phyloP scores from a whole-genome alignment of 2,797 vertebrate genomes.

The Lophius americanus region DNA sequence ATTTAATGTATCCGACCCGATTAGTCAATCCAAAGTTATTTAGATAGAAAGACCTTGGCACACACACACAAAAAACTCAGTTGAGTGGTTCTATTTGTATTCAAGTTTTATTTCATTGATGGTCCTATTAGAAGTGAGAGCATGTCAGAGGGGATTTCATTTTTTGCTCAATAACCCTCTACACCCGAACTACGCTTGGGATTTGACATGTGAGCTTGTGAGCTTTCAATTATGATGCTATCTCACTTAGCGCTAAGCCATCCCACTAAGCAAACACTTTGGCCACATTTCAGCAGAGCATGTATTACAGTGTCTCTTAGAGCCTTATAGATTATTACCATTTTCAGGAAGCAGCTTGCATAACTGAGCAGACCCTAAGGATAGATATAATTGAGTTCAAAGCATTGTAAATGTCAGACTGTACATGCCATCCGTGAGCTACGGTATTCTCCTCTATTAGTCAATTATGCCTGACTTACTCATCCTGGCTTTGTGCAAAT shows the following conservation, averaged over 20 bases:
- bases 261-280: slow-evolving; percentile 40
- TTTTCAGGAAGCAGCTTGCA: slow-evolving; percentile 53
- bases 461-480: slow-evolving; percentile 69
- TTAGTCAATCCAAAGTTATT: slow-evolving; percentile 11
- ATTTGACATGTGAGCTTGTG: slow-evolving; percentile 42
- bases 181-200: slow-evolving; percentile 4
- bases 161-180: slow-evolving; percentile 40
- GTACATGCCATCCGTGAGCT: slow-evolving; percentile 60
- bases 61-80: slow-evolving; percentile 20
- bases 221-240: slow-evolving; percentile 58
- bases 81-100: slow-evolving; percentile 42
- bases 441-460: slow-evolving; percentile 75
- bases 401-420: slow-evolving; percentile 74
- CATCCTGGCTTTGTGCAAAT: slow-evolving; percentile 74
- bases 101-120: slow-evolving; percentile 31
- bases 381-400: slow-evolving; percentile 68
- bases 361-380: slow-evolving; percentile 58
- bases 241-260: slow-evolving; percentile 33
- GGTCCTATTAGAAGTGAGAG: slow-evolving; percentile 24
- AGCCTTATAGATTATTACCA: slow-evolving; percentile 62
- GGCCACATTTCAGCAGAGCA: slow-evolving; percentile 43
- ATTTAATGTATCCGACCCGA: slow-evolving; percentile 17
- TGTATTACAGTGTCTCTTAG: slow-evolving; percentile 50
- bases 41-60: slow-evolving; percentile 24
- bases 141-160: slow-evolving; percentile 3